phyloP scores from a whole-genome alignment of 2,113 vertebrate genomes.

The Notothenia rossii region DNA sequence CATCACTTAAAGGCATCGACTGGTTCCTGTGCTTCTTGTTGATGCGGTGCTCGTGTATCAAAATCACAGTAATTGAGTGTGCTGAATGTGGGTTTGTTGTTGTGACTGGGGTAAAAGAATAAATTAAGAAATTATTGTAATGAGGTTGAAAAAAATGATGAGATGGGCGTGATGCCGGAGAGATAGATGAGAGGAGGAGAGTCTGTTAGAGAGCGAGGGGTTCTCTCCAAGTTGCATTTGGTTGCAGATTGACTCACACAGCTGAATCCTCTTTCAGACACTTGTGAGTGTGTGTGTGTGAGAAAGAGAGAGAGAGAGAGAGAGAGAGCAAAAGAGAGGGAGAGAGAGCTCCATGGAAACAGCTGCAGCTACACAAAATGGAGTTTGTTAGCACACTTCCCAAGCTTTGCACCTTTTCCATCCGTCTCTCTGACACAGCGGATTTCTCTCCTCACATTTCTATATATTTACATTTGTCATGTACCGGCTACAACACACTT shows the following conservation, averaged over 20 bases:
- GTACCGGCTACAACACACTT: conserved; percentile 30
- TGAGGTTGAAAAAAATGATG: conserved; percentile 64
- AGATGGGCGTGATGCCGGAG: conserved; percentile 62
- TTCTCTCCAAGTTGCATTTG: conserved; percentile 55
- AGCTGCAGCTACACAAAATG: conserved; percentile 80
- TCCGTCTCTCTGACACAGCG: conserved; percentile 65
- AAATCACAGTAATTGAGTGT: conserved; percentile 62
- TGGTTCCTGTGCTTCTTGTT: conserved; percentile 28
- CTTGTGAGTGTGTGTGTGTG: conserved; percentile 24
- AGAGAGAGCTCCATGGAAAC: conserved; percentile 80
- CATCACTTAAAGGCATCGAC: conserved; percentile 25
- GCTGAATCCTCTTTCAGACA: conserved; percentile 77
- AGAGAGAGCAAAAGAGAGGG: conserved; percentile 38
- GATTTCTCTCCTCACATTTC: conserved; percentile 52
- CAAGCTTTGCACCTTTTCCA: conserved; percentile 69
- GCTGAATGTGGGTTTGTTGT: conserved; percentile 68
- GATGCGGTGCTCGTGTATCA: conserved; percentile 55
- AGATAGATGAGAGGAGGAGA: conserved; percentile 41
- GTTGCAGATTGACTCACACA: conserved; percentile 72
- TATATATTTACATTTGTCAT: conserved; percentile 54
- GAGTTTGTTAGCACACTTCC: conserved; percentile 77
- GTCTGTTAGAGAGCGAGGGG: conserved; percentile 46
- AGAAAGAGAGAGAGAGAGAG: conserved; percentile 27
- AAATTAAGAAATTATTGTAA: conserved; percentile 79
- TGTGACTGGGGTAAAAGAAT: conserved; percentile 66